These are phyloP conservation scores for Pilophorus perplexus DNA, from an alignment of 2,888 invertebrate species.

Conservation along the genomic window DNA sequence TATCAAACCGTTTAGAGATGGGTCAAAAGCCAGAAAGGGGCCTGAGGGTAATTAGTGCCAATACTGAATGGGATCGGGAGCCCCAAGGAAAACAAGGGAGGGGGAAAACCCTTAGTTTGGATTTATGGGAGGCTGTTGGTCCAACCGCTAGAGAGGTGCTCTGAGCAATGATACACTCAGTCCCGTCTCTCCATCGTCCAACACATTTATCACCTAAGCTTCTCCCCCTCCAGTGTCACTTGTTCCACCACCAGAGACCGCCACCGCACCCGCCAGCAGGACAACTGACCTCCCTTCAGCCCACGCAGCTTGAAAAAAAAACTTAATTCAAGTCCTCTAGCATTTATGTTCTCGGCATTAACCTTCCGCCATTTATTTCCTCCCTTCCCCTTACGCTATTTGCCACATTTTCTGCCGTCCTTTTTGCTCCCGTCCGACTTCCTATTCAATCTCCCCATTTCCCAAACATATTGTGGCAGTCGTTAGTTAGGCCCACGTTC, in stretches of 20 bases:
- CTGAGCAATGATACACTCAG: constrained; percentile 32
- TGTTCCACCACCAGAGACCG: background rate
- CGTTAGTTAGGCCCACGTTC: too few relatives aligned
- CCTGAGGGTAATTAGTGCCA: constrained; percentile 26
- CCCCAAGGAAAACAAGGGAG: background rate
- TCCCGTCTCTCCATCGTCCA: background rate
- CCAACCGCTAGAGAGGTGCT: constrained; percentile 30
- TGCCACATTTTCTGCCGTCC: background rate
- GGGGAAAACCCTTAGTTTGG: constrained; percentile 25
- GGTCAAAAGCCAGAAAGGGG: background rate
- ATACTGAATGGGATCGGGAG: constrained; percentile 11
- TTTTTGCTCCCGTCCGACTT: background rate
- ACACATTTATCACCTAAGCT: background rate
- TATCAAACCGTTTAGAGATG: constrained; percentile 31
- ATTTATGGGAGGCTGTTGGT: constrained; percentile 31
- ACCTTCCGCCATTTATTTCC: constrained; percentile 1
- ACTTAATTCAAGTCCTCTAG: background rate
- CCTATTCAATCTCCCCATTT: too few relatives aligned
- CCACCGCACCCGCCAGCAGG: background rate
- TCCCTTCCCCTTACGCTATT: background rate
- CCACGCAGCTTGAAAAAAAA: background rate
- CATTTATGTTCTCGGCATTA: background rate
- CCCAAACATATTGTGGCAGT: too few relatives aligned
- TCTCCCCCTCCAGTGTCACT: background rate
- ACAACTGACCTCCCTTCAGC: background rate